Base-by-base conservation (phyloP, 2,113 vertebrate genomes). In the Penelope pileata region DNA sequence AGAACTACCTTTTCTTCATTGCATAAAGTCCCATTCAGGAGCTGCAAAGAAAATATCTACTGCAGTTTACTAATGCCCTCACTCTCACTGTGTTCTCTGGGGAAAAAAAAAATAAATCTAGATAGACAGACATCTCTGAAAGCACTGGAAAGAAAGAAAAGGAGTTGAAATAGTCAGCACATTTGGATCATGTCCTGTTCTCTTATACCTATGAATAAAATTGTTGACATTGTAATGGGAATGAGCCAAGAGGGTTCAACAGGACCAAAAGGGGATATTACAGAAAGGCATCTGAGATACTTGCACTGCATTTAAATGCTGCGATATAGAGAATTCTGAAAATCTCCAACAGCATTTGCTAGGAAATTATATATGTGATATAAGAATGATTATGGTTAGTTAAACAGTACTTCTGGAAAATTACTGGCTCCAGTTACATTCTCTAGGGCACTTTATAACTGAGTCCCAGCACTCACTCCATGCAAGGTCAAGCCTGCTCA, bases 321-420 rank as follows among this genome's bases (percentile, higher is more conserved):
- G 26, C 73, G 50, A 80, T 66, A 53, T 19, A 63, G 8, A 56
- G 38, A 85, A 10, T 58, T 86, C 62, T 83, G 63, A 83, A 94
- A 92, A 83, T 81, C 30, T 83, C 23, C 75, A 91, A 27, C 8
- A 62, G 7, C 45, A 77, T 88, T 90, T 90, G 30, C 67, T 88
- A 43, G 10, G 54, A 93, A 94, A 95, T 93, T 66, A 83, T 80
- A 80, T 67, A 62, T 62, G 50, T 62, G 63, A 91, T 85, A 72
- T 17, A 69, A 75, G 67, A 79, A 83, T 2, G 1, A 88, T 69
- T 91, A 86, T 64, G 70, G 53, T 91, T 82, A 91, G 78, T 58
- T 77, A 80, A 93, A 85, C 11, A 80, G 54, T 66, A 91, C 27
- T 91, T 95, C 36, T 73, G n/a, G n/a, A 83, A 96, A 93, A 96